Percentiles rank a stretch among this genome's conserved stretches.
phyloP scores from a whole-genome alignment of 2,113 vertebrate species.

The Pangasianodon hypophthalmus region DNA sequence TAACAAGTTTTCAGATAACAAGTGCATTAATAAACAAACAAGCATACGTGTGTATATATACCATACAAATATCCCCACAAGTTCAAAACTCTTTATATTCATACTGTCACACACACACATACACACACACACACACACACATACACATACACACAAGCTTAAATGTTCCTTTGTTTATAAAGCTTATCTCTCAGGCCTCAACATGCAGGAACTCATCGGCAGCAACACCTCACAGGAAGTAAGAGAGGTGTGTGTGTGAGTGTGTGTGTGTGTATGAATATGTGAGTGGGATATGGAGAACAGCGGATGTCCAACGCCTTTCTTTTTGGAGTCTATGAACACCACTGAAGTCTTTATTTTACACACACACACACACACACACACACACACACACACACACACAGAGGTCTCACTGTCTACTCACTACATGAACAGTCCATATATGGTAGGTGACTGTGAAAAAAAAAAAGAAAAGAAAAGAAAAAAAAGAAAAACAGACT shows the following conservation, averaged over 20 bases:
- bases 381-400: not conserved
- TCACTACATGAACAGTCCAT: not conserved
- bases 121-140: not conserved
- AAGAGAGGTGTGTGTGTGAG: not conserved
- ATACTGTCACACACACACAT: not conserved
- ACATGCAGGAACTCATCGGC: not conserved
- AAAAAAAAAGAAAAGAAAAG: no score
- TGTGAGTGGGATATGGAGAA: not conserved
- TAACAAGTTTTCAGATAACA: no score
- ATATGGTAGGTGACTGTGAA: not conserved
- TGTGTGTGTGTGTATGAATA: not conserved
- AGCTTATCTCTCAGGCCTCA: not conserved
- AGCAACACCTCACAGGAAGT: not conserved
- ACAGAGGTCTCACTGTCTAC: not conserved
- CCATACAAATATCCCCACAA: no score
- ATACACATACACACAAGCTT: not conserved
- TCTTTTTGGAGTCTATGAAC: not conserved
- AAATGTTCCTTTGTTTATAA: conserved; percentile 9
- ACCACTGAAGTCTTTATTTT: not conserved
- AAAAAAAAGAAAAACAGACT: not conserved
- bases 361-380: not conserved
- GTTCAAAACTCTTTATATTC: no score
- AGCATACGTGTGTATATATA: no score
- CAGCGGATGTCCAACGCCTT: not conserved
- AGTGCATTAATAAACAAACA: not conserved